Base-by-base conservation (phyloP, 2,888 invertebrate genomes). In the Bhutanitis thaidina region DNA sequence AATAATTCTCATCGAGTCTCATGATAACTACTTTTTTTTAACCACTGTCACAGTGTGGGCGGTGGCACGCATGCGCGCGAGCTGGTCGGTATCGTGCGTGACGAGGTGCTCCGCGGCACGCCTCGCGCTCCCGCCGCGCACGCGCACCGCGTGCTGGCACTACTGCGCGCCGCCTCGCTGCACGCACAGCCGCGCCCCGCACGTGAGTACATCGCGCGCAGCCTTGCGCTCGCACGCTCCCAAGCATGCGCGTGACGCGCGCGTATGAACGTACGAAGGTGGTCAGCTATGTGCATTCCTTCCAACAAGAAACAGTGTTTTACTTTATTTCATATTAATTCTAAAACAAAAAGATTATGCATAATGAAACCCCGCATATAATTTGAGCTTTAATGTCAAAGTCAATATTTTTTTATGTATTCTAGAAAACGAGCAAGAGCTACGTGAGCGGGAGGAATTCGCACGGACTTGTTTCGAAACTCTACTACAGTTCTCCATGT, bases 401-500 rank as follows among this genome's bases (percentile, higher is more conserved):
- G n/a, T n/a, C n/a, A 20, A 20, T 30, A 10, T 30, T 3, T 30
- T 30, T 30, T 30, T 10, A 10, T 10, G 15, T 68, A 8, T n/a
- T n/a, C n/a, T 77, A 91, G 95, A 94, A 68, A 94, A 93, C 59
- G 96, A 96, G 70, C 93, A 94, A 53, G 95, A 95, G 69, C 85
- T 94, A 56, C 94, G 96, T 54, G 91, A 98, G 59, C 88, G 98
- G 13, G 98, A 98, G 83, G 98, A 98, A 74, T 98, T 98, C 84
- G 98, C 98, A 38, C 95, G 98, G 72, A 95, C 96, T 0, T 98
- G 98, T 74, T 98, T 98, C 73, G 98, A 98, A 82, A 98, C 98
- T 0, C 87, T 98, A 16, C 90, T 98, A 39, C 97, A 98, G 80
- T 98, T 98, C 87, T 98, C 98, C 0, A 91, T 95, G 71, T 87